Percentiles rank a stretch among this genome's conserved stretches.
phyloP scores from a whole-genome alignment of 2,113 vertebrate genomes.

The Calcarius ornatus region DNA sequence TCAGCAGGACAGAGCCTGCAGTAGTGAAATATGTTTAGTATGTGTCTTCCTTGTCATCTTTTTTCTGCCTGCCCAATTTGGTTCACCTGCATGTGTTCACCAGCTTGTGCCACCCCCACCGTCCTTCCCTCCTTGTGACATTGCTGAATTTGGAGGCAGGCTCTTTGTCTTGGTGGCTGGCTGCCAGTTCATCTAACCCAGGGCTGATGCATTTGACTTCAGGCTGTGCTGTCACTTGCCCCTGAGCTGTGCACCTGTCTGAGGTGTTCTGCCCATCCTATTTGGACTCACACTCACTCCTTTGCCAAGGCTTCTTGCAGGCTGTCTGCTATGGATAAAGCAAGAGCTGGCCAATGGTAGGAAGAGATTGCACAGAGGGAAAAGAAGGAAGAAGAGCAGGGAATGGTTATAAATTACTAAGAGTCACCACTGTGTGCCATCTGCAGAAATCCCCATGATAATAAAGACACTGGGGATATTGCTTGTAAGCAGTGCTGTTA shows the following conservation, averaged over 20 bases:
- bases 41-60: neutral
- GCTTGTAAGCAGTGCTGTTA: slow-evolving; percentile 53
- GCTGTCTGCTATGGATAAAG: neutral
- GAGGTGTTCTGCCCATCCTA: neutral
- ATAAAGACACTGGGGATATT: slow-evolving; percentile 33
- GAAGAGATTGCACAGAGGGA: neutral
- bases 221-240: neutral
- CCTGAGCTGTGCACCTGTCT: slow-evolving; percentile 21
- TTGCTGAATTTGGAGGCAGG: neutral
- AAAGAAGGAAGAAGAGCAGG: neutral
- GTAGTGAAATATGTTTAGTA: neutral
- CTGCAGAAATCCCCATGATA: slow-evolving; percentile 57
- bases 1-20: slow-evolving; percentile 14
- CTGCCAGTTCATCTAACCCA: slow-evolving; percentile 10
- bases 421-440: slow-evolving; percentile 29
- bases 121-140: neutral
- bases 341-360: neutral
- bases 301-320: neutral
- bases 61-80: neutral
- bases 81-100: neutral
- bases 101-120: neutral
- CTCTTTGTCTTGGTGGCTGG: neutral
- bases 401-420: neutral
- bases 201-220: neutral
- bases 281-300: neutral